Percentiles rank a stretch among this genome's conserved stretches.
phyloP scores from a whole-genome alignment of 2,797 vertebrate species.

The Caiman crocodilus region DNA sequence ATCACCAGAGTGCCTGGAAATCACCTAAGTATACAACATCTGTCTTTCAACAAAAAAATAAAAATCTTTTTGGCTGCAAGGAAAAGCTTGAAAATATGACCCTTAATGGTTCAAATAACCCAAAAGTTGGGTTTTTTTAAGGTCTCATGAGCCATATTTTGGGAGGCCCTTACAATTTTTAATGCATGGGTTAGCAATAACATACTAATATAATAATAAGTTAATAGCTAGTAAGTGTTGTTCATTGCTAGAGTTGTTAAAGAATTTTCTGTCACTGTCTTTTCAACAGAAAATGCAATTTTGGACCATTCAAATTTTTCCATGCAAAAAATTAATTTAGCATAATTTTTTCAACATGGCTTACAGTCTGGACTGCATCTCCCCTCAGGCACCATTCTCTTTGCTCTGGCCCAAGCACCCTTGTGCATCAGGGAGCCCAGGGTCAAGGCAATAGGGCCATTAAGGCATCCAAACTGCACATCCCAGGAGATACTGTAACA shows the following conservation, averaged over 20 bases:
- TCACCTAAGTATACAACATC: background rate
- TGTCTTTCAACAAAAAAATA: background rate
- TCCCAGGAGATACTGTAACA: background rate
- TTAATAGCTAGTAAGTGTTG: background rate
- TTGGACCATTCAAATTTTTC: background rate
- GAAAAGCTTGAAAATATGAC: background rate
- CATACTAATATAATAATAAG: background rate
- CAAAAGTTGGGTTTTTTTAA: background rate
- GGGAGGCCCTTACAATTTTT: background rate
- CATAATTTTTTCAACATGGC: background rate
- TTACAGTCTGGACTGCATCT: background rate
- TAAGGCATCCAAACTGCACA: background rate
- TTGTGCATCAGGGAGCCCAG: background rate
- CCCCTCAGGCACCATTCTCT: background rate
- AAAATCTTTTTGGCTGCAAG: background rate
- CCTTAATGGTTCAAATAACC: background rate
- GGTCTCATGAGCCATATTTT: no score
- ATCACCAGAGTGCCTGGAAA: background rate
- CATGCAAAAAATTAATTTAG: background rate
- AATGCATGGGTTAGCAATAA: background rate
- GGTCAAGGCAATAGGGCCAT: background rate
- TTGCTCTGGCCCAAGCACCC: background rate
- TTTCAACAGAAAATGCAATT: background rate
- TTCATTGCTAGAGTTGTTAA: background rate
- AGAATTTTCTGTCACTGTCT: background rate